Evolutionary conservation across 1,140 invertebrate genomes (phyloP).

Genomic region (Chelonus insularis): DNA sequence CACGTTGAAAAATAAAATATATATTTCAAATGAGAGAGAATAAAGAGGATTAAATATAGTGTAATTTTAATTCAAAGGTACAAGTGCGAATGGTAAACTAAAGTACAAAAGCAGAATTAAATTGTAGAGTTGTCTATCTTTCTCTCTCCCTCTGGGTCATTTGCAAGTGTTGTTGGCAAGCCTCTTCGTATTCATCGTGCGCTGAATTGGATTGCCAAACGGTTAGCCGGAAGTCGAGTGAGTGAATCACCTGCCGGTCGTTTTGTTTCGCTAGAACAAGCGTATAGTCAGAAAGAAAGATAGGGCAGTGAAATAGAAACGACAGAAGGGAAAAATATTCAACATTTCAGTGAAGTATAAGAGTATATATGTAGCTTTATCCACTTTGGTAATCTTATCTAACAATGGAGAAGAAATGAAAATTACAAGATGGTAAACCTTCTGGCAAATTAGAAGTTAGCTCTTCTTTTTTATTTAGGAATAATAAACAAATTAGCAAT

Average conservation of each 20-base stretch:
- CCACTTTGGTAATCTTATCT: neutral
- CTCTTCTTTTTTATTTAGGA: neutral
- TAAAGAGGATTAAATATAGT: neutral
- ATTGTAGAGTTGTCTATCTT: neutral
- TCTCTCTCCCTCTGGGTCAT: neutral
- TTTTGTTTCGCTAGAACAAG: constrained; percentile 12
- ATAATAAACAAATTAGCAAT: constrained; percentile 23
- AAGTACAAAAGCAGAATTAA: constrained; percentile 8
- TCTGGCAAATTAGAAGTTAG: neutral
- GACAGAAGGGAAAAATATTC: neutral
- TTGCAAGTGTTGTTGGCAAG: neutral
- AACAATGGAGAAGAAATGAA: constrained; percentile 1
- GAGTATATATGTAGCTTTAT: neutral
- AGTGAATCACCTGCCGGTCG: constrained; percentile 29
- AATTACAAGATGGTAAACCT: neutral
- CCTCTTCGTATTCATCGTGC: neutral
- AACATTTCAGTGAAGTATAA: too few species aligned
- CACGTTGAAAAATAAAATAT: neutral
- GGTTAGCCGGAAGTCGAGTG: constrained; percentile 30
- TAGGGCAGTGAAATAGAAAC: neutral
- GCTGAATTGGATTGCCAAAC: constrained; percentile 33
- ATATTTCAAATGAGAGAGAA: neutral
- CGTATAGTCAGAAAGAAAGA: constrained; percentile 1
- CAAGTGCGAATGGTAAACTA: constrained; percentile 4
- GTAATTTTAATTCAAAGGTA: constrained; percentile 4